Evolutionary conservation across 2,113 vertebrate species (phyloP), one percentile per base, ranked within the genome.

Genomic region (Carassius auratus): DNA sequence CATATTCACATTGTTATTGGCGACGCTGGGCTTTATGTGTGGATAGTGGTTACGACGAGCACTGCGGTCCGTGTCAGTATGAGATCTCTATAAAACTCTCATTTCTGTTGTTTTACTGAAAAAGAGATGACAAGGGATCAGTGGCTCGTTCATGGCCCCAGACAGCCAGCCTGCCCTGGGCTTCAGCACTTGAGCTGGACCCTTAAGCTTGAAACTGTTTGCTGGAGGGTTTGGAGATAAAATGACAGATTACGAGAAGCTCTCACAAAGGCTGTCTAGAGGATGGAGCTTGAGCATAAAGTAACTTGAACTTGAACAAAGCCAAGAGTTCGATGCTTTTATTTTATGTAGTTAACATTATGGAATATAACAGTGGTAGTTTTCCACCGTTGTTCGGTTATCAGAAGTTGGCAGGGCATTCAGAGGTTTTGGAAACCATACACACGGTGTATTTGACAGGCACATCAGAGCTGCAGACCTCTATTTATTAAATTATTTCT

Each of bases 201-300:
- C 77, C 66, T 74, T 45, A 82, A 26, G 68, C 61, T 8, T 36
- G 36, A 23, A 59, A 33, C 48, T 75, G 73, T 23, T 80, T 77
- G 42, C 13, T 66, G 68, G 33, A 57, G 50, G 76, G 76, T n/a
- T 84, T 84, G 76, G 38, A 84, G 33, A 74, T 78, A 38, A 75
- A 61, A 42, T 57, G 79, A 12, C 80, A 50, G 76, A 66, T 85
- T 48, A 62, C 2, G 6, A 62, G 36, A 79, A 62, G 55, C 55
- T 61, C 36, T 79, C 12, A 8, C 19, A 62, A 7, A 42, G 21
- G 33, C 76, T 23, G 76, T 79, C 55, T 79, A 15, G 36, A 42
- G 76, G 12, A 79, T 23, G 33, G 30, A 21, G 52, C 52, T 77
- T 33, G 52, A 57, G 55, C 76, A 79, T 26, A 26, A 26, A 26